Evolutionary conservation across 2,888 invertebrate species (phyloP), one percentile per base, ranked within the genome.

Genomic region (Ophion ellenae): DNA sequence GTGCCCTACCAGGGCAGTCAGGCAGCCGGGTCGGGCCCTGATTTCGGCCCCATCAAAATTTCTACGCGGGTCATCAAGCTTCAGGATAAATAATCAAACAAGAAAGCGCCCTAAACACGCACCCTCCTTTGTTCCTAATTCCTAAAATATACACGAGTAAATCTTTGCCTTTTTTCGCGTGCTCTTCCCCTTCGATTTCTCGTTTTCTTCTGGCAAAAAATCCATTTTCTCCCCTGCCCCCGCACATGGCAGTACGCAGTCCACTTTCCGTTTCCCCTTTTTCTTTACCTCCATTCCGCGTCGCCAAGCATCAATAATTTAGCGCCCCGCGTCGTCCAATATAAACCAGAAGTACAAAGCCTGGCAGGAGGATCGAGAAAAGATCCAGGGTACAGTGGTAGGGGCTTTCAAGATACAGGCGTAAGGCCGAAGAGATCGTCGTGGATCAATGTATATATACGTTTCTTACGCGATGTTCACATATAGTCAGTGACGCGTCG

Each of bases 401-500:
- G 75, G 64, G 47, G 67, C 57, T 71, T 61, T n/a, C 20, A 61
- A 85, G n/a, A 45, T 77, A 77, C 59, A 78, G 71, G 84, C 77
- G 83, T 79, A 80, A 79, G 73, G 61, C 74, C 82, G 83, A 81
- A 86, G 86, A 86, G 87, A 84, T 89, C 89, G 89, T 89, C 89
- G 89, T 89, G 87, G 88, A 90, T 90, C 90, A 90, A 90, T 88
- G 89, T 67, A 64, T 81, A 73, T 87, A 84, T 82, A 36, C 69
- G 89, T 85, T 91, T 92, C 91, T 92, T 92, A 90, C 87, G 87
- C 73, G 82, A 83, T 87, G 89, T 89, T 92, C 92, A 89, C 91
- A 91, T 92, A 91, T 92, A 92, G 91, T 88, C 91, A 89, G 86
- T 87, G 91, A 90, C 92, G 92, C 89, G 89, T 90, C 84, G 85